Conservation (phyloP, 1,140 invertebrate species). For the Aporrectodea caliginosa region DNA sequence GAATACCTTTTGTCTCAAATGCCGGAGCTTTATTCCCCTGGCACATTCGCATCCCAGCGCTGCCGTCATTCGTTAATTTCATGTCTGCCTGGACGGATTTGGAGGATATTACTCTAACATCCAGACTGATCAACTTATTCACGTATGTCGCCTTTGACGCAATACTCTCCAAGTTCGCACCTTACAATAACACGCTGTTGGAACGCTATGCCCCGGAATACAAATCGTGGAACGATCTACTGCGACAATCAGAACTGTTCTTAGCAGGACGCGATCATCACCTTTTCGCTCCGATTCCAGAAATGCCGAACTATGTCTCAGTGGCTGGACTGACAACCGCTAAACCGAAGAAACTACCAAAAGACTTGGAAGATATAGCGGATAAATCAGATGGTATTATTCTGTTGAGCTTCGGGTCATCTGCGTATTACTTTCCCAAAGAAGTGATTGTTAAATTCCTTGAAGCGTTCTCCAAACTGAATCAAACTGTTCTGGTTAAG, state of each 20-base stretch:
- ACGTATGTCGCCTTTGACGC: neutral
- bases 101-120: neutral
- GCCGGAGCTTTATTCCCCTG: neutral
- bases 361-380: constrained; percentile 2
- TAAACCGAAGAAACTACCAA: constrained; percentile 4
- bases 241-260: constrained; percentile 6
- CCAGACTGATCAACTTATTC: neutral
- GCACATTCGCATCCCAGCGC: neutral
- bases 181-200: neutral
- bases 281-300: neutral
- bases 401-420: constrained; percentile 26
- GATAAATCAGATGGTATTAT: constrained; percentile 4
- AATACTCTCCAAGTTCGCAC: neutral
- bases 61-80: neutral
- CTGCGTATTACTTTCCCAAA: constrained; percentile 16
- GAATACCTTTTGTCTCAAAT: neutral
- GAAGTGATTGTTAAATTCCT: constrained; percentile 46
- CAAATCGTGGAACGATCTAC: neutral
- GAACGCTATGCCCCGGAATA: neutral
- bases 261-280: neutral
- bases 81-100: neutral
- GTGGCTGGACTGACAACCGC: constrained; percentile 5
- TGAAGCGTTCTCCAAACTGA: constrained; percentile 55
- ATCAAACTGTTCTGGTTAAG: constrained; percentile 59
- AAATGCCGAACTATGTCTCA: constrained; percentile 18